These are phyloP conservation scores for Lochmaea crataegi DNA, from an alignment of 2,888 invertebrate species.

Conservation along the genomic window DNA sequence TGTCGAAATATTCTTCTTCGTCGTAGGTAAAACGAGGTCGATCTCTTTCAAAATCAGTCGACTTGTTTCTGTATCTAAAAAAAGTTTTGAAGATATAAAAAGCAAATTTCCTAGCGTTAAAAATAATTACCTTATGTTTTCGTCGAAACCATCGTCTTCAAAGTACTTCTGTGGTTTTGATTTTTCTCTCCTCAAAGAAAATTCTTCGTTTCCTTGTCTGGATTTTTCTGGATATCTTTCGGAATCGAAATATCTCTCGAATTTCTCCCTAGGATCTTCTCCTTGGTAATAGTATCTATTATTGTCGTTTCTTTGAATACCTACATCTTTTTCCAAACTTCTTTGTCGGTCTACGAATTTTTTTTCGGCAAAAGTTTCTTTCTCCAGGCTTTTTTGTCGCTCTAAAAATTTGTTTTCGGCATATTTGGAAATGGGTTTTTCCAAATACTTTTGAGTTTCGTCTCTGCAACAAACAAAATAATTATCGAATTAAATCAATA, in stretches of 20 bases:
- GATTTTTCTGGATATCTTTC: constrained; percentile 43
- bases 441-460: constrained; percentile 55
- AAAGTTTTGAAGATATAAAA: too few relatives aligned
- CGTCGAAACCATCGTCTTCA: constrained; percentile 61
- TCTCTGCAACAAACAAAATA: constrained; percentile 15
- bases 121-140: constrained; percentile 53
- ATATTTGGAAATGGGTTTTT: constrained; percentile 56
- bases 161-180: constrained; percentile 54
- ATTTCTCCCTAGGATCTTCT: constrained; percentile 41
- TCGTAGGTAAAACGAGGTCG: constrained; percentile 48
- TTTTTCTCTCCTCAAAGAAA: constrained; percentile 42
- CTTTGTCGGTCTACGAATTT: constrained; percentile 47
- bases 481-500: too few relatives aligned
- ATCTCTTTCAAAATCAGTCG: constrained; percentile 48
- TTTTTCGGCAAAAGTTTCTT: constrained; percentile 42
- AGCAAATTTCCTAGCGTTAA: too few relatives aligned
- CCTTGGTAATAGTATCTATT: constrained; percentile 43
- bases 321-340: constrained; percentile 46
- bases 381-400: constrained; percentile 54
- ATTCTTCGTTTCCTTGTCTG: constrained; percentile 43
- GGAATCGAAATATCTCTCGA: constrained; percentile 47
- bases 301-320: constrained; percentile 36
- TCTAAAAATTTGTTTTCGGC: constrained; percentile 55
- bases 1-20: constrained; percentile 52
- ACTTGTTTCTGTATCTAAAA: constrained; percentile 49